Evolutionary conservation across 2,797 vertebrate genomes (phyloP), one percentile per base, ranked within the genome.

Genomic region (Pelochelys cantorii): DNA sequence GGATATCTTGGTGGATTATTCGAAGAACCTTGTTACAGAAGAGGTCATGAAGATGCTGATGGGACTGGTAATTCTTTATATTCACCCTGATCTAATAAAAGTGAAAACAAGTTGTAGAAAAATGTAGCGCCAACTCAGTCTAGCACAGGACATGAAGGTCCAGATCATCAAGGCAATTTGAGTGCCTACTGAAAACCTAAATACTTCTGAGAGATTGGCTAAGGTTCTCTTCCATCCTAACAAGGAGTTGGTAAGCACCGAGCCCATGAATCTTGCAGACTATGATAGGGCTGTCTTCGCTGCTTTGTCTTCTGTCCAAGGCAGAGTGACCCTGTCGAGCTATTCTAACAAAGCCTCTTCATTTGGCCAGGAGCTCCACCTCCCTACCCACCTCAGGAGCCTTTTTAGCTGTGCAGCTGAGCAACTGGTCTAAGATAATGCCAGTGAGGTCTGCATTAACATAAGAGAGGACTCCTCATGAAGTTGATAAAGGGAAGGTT

Each of bases 1-100:
- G 22, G 99, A 99, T 37, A 98, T 99, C 95, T 98, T 99, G 85
- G 96, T 99, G 97, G 99, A 99, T 98, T 99, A 99, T 95, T 99
- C 99, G 8, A 99, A 99, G 98, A 99, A 99, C 95, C 99, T 99
- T 6, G 93, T 99, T 95, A 99, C 98, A 0, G 98, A 99, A 84
- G 98, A 99, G 1, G 98, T 99, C 94, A 98, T 99, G 98, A 98
- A 99, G 97, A 98, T 99, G 98, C 97, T 99, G 96, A 92, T 99
- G 62, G 98, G 99, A 75, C 97, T 99, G 99, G 99, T 99, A 99
- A 98, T 15, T 90, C 57, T 74, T 92, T 79, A 37, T 82, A 74
- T 34, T 15, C 71, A 20, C 85, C 13, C 77, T 88, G 3, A 34
- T 79, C 80, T 87, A 68, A 75, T 83, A 52, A 87, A 25, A 48